These are phyloP conservation scores for Mythimna pallens DNA, from an alignment of 2,888 invertebrate genomes.

Conservation along the genomic window DNA sequence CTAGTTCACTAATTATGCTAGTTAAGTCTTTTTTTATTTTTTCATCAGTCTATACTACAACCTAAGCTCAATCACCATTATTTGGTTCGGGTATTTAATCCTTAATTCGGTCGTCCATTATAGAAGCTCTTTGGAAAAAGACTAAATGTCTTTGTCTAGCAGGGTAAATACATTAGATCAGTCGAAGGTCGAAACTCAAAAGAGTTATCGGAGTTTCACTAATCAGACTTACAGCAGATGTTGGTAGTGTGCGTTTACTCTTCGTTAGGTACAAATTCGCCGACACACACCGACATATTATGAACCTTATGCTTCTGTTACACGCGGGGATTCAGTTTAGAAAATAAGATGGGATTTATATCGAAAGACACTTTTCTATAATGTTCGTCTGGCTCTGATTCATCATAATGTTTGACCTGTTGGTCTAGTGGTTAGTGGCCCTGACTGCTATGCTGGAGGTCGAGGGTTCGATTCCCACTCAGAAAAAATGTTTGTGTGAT, in stretches of 20 bases:
- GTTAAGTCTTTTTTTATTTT: no score
- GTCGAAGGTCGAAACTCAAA: constrained; percentile 17
- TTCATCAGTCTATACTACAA: not conserved
- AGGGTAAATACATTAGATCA: constrained; percentile 1
- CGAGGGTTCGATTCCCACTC: no score
- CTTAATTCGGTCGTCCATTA: not conserved
- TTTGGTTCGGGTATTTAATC: not conserved
- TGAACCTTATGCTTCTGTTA: constrained; percentile 4
- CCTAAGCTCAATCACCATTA: not conserved
- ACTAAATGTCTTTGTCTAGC: not conserved
- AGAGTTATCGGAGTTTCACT: constrained; percentile 9
- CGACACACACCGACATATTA: not conserved
- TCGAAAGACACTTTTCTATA: not conserved
- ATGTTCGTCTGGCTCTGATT: no score
- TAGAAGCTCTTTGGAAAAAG: not conserved
- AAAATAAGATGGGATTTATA: not conserved
- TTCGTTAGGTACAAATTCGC: constrained; percentile 13
- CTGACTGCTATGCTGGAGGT: no score
- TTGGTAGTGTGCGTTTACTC: constrained; percentile 13
- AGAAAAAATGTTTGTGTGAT: no score
- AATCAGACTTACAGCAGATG: constrained; percentile 14
- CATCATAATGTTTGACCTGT: no score
- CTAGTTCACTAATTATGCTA: no score
- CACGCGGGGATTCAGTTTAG: not conserved
- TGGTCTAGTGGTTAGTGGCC: no score